Base-by-base conservation (phyloP, 1,140 invertebrate species). In the Aethina tumida region DNA sequence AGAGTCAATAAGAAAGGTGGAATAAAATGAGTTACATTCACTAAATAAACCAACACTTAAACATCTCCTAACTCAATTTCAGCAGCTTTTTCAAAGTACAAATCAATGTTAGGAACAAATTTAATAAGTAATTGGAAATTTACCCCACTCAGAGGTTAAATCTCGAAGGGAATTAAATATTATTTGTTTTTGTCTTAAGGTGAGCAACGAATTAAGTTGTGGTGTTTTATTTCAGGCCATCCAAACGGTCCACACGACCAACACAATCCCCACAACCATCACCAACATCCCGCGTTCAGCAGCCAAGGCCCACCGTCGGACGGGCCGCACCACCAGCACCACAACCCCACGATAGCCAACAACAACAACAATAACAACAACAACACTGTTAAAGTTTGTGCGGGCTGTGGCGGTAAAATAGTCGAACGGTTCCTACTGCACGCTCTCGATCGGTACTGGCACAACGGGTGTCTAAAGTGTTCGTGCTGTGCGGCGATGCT, bases 391-490 rank as follows among this genome's bases (percentile, higher is more conserved):
- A 75, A 75, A 61, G 68, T 75, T 57, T 77, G 75, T 60, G 73
- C 70, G 34, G 75, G 75, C 48, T 77, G 75, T 58, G 73, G 73
- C 44, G 80, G 76, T 49, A 83, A 85, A 68, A 93, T 93, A 64
- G 73, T 84, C 48, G 88, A 92, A 70, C 73, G 86, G 61, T 92
- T 79, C 70, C 71, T 92, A 41, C 71, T 92, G 38, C 81, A 86
- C 62, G 88, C 86, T 30, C 68, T 91, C 58, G 89, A 94, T 68
- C 74, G 87, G 57, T 93, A 89, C 67, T 95, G 90, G 90, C 89
- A 95, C 70, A 78, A 86, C 65, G 77, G 77, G 45, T 94, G 91
- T 67, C 75, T 94, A 50, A 95, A 94, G 66, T 95, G 91, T 69
- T 75, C 84, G 47, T 86, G 78, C 62, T 95, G 91, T 65, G 76